Percentiles rank a stretch among this genome's conserved stretches.
Conservation (phyloP, 2,113 vertebrate species). For the Eurypyga helias region DNA sequence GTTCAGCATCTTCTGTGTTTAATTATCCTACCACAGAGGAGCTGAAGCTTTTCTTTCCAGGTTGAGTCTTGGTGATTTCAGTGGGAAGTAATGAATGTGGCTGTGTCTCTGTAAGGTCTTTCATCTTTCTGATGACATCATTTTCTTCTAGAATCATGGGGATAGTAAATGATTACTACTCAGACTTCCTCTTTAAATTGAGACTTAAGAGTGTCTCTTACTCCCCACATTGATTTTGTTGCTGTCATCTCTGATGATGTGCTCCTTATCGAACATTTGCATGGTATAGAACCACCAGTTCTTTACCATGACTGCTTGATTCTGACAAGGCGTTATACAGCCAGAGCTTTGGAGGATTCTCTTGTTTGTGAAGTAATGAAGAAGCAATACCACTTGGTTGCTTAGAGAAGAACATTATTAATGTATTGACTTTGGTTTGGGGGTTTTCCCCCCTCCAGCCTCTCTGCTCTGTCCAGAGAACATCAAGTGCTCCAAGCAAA, state of each 20-base stretch:
- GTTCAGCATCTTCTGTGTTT: conserved; percentile 5
- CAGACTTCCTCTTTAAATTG: neutral
- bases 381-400: neutral
- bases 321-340: neutral
- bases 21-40: conserved; percentile 2
- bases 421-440: neutral
- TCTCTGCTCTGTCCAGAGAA: neutral
- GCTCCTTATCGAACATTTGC: neutral
- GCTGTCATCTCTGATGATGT: neutral
- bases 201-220: neutral
- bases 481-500: neutral
- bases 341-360: neutral
- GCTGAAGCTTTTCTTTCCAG: conserved; percentile 37
- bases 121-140: neutral
- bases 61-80: conserved; percentile 7
- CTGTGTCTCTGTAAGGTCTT: neutral
- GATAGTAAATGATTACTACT: neutral
- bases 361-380: neutral
- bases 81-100: neutral
- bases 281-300: neutral
- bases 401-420: neutral
- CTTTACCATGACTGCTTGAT: neutral
- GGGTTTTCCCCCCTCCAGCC: neutral
- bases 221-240: neutral
- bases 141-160: neutral